Evolutionary conservation across 2,888 invertebrate genomes (phyloP), one percentile per base, ranked within the genome.

Genomic region (Xestoiulus laeticollis): DNA sequence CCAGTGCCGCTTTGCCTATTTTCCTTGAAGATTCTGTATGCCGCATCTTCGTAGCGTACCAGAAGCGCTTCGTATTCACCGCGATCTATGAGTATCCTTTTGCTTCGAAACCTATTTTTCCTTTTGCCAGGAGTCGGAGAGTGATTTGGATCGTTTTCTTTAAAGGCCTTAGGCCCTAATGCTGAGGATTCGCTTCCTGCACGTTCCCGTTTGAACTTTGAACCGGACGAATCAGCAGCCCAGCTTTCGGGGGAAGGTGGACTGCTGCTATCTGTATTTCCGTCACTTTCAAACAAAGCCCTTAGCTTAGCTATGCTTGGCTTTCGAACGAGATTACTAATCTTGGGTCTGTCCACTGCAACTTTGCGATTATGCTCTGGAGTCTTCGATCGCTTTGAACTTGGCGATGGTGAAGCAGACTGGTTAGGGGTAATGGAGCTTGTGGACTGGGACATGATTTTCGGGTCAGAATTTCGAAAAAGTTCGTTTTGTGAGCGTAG

Each of bases 231-330:
- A 26, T 68, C 68, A 8, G 16, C 32, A 30, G 53, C 82, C 26
- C 48, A 48, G 59, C 16, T 88, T 48, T 88, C 87, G 6, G 86
- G 48, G 19, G 88, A 68, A n/a, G 87, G 30, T 19, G 82, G 38
- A 22, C 85, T 33, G 53, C 87, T 87, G 33, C 85, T 86, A 33
- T 86, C 89, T 8, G 33, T n/a, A 33, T 59, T 43, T 26, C 78
- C 38, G 38, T 53, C 85, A 78, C 91, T 90, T 89, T 92, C 92
- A 90, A 92, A 92, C 53, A 92, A 90, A 4, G 91, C 91, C 89
- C 91, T 91, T n/a, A 92, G 89, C 87, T 91, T 91, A 1, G 91
- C 90, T 38, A 92, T 92, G 88, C 91, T 91, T 8, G 91, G 91
- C 85, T 91, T 91, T 6, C 91, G 90, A 30, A 90, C 87, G 32